phyloP scores from a whole-genome alignment of 2,888 invertebrate species.

The Cheilosia vernalis region DNA sequence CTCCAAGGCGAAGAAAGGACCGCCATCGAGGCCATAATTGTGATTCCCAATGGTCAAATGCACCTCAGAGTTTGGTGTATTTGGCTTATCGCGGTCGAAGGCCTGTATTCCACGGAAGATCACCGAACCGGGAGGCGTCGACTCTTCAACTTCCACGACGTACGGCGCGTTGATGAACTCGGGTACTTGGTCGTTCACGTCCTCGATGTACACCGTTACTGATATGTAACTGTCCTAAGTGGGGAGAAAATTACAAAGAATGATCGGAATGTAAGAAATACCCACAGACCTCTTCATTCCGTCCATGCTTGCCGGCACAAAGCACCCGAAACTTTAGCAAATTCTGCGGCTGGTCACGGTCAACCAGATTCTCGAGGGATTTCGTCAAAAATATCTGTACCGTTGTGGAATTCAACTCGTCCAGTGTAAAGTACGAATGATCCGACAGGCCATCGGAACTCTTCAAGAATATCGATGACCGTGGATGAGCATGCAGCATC shows the following conservation, averaged over 20 bases:
- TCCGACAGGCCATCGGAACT: conserved; percentile 81
- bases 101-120: conserved; percentile 92
- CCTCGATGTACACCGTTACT: conserved; percentile 94
- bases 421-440: conserved; percentile 82
- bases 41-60: conserved; percentile 91
- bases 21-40: conserved; percentile 80
- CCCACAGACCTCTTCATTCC: conserved; percentile 81
- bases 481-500: conserved; percentile 92
- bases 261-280: neutral
- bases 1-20: conserved; percentile 88
- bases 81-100: conserved; percentile 92
- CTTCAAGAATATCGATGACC: conserved; percentile 83
- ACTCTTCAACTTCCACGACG: conserved; percentile 90
- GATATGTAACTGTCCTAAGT: conserved; percentile 91
- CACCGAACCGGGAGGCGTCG: conserved; percentile 90
- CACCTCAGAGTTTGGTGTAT: conserved; percentile 94
- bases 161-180: conserved; percentile 91
- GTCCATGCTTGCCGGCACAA: conserved; percentile 84
- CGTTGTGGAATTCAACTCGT: conserved; percentile 90
- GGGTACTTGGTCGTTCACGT: conserved; percentile 93
- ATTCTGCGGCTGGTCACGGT: conserved; percentile 91
- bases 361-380: conserved; percentile 91
- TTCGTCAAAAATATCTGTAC: conserved; percentile 90
- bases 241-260: neutral
- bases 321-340: conserved; percentile 92